These are phyloP conservation scores for Heteropelma amictum DNA, from an alignment of 2,888 invertebrate genomes.

Conservation along the genomic window DNA sequence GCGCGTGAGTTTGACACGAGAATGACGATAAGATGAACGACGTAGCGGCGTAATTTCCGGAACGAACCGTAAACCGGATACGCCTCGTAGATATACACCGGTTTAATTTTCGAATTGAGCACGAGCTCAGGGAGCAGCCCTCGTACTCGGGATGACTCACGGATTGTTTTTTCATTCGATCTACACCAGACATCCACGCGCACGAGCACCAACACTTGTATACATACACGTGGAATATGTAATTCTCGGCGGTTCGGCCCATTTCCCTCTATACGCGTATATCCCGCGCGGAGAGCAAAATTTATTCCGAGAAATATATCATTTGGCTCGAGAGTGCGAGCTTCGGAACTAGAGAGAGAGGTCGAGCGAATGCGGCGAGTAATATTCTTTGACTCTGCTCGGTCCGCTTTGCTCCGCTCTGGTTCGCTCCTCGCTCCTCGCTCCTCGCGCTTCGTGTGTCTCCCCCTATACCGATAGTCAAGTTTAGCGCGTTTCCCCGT, in stretches of 20 bases:
- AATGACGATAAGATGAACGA: background rate
- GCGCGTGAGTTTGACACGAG: background rate
- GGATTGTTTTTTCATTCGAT: slow-evolving; percentile 26
- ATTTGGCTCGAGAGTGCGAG: slow-evolving; percentile 1
- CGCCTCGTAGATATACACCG: background rate
- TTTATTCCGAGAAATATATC: slow-evolving; percentile 45
- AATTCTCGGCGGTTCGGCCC: no score
- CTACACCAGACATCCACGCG: background rate
- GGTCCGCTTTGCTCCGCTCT: slow-evolving; percentile 16
- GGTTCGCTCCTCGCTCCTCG: slow-evolving; percentile 5
- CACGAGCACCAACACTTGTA: no score
- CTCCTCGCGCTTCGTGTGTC: background rate
- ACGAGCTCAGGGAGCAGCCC: slow-evolving; percentile 21
- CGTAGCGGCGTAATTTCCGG: slow-evolving; percentile 3
- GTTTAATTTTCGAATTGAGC: slow-evolving; percentile 27
- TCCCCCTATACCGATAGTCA: no score
- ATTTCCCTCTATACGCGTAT: background rate
- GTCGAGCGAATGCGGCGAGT: slow-evolving; percentile 7
- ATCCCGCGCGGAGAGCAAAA: background rate
- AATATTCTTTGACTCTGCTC: slow-evolving; percentile 19
- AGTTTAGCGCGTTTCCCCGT: no score
- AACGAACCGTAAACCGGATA: slow-evolving; percentile 23
- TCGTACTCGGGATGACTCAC: background rate
- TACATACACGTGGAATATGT: background rate
- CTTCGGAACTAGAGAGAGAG: background rate